These are phyloP conservation scores for Fopius arisanus DNA, from an alignment of 1,140 invertebrate genomes.

Conservation along the genomic window DNA sequence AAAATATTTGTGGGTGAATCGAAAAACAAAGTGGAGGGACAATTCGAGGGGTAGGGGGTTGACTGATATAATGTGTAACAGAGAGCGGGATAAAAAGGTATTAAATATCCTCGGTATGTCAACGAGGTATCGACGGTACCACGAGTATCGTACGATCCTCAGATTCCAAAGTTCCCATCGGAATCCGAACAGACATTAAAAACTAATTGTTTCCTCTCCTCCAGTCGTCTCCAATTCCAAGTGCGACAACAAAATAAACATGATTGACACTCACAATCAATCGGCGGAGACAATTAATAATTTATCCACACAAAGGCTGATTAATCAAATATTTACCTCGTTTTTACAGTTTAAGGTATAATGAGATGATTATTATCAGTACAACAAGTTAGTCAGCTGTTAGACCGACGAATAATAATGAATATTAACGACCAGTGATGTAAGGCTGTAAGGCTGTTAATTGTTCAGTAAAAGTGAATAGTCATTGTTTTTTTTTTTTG, in stretches of 20 bases:
- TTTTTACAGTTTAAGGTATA: conserved; percentile 15
- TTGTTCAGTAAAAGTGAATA: background rate
- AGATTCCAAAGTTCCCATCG: background rate
- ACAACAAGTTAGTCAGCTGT: no score
- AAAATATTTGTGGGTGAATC: conserved; percentile 6
- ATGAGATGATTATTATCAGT: no score
- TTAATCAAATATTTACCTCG: conserved; percentile 24
- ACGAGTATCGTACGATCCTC: conserved; percentile 25
- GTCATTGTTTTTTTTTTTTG: background rate
- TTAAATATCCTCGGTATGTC: conserved; percentile 16
- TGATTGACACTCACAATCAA: background rate
- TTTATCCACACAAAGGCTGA: conserved; percentile 22
- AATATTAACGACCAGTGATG: no score
- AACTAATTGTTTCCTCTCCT: background rate
- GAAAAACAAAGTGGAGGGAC: background rate
- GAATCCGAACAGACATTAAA: background rate
- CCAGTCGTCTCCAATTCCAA: background rate
- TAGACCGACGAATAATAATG: no score
- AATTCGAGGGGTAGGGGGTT: background rate
- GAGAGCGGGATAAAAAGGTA: conserved; percentile 13
- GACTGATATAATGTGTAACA: conserved; percentile 8
- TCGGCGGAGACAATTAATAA: background rate
- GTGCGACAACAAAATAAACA: background rate
- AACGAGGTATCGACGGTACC: conserved; percentile 20
- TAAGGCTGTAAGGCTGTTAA: no score